These are phyloP conservation scores for Rapana venosa DNA, from an alignment of 2,888 invertebrate species.

Conservation along the genomic window DNA sequence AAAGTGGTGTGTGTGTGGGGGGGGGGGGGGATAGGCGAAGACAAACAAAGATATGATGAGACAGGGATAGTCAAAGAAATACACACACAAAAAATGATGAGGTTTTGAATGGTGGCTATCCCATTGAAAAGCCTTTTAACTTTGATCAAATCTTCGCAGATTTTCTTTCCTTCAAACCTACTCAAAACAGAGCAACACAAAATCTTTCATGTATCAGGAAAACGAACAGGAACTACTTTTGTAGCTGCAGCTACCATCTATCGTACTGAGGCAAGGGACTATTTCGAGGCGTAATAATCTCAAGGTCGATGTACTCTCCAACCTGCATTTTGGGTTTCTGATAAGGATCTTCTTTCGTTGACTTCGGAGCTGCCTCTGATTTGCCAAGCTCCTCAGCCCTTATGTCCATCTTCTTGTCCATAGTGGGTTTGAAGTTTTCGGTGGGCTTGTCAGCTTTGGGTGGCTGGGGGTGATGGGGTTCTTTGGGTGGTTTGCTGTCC, in stretches of 20 bases:
- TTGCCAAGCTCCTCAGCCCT: background rate
- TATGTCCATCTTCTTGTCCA: background rate
- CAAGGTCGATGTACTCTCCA: slow-evolving; percentile 9
- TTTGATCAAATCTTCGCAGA: no score
- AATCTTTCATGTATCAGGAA: no score
- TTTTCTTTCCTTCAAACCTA: no score
- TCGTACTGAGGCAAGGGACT: background rate
- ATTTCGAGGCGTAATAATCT: background rate
- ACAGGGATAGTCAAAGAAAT: no score
- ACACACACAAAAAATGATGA: no score
- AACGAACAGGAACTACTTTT: background rate
- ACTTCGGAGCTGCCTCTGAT: background rate
- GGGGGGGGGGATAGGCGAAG: no score
- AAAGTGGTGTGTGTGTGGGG: no score
- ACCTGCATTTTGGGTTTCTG: background rate
- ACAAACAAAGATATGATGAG: no score
- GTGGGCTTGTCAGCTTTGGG: background rate
- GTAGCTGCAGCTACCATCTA: background rate
- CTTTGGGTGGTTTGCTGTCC: background rate
- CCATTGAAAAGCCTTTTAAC: no score
- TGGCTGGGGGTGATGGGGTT: background rate
- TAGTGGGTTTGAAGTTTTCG: background rate
- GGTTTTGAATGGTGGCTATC: no score
- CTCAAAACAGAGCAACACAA: no score
- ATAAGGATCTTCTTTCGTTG: background rate